A percentile compares a stretch with the other conserved stretches of the same genome.
Conservation (phyloP, 1,140 invertebrate genomes). For the Magallana ariakensis region DNA sequence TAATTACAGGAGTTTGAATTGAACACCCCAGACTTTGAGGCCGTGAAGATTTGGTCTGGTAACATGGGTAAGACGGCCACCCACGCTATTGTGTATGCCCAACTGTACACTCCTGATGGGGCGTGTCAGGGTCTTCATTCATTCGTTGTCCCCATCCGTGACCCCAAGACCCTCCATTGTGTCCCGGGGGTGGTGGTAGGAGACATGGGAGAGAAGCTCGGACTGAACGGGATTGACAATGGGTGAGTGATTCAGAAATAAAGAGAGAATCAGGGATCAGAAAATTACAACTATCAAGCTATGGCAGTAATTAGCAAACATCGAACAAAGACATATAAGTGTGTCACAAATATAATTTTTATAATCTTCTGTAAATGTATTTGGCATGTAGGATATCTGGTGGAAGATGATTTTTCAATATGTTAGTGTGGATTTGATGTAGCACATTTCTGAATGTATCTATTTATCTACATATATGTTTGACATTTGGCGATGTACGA, state of each 20-base stretch:
- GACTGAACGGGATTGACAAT: constrained; percentile 94
- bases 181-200: constrained; percentile 89
- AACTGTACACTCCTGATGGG: constrained; percentile 90
- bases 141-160: constrained; percentile 90
- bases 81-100: constrained; percentile 92
- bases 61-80: constrained; percentile 89
- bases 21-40: constrained; percentile 95
- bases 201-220: constrained; percentile 94
- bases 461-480: no score
- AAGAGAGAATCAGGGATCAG: no score
- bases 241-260: constrained; percentile 81
- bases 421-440: no score
- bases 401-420: no score
- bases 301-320: no score
- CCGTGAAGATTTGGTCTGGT: constrained; percentile 95
- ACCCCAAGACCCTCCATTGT: constrained; percentile 87
- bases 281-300: no score
- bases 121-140: constrained; percentile 92
- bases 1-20: constrained; percentile 88
- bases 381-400: no score
- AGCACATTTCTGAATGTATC: no score
- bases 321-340: no score
- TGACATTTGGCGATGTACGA: no score
- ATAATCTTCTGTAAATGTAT: no score
- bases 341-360: no score